Base-by-base conservation (phyloP, 2,113 vertebrate genomes). In the Phrynosoma blainvillii region DNA sequence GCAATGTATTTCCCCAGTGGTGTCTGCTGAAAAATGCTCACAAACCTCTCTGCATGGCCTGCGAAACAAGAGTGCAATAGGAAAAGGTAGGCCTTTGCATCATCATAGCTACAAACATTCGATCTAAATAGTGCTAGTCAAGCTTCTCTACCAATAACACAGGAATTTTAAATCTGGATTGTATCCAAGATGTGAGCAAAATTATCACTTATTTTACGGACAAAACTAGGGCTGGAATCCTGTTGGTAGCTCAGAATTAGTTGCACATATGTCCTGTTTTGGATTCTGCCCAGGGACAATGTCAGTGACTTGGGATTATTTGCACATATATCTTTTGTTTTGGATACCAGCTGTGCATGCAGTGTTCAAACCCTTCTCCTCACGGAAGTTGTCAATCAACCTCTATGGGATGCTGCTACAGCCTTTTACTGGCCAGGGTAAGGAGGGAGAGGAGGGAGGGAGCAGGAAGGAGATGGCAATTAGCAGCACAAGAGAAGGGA, bases 21-120 rank as follows among this genome's bases (percentile, higher is more conserved):
- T 0, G 98, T 98, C 91, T 95, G 97, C 95, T 96, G 94, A 93
- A 98, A 99, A 89, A 98, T 97, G 42, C 97, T 95, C 84, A 98
- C 92, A 78, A 98, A 96, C 90, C 97, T 97, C 84, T 89, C 62
- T 0, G 96, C 88, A 8, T 95, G 95, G 9, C 95, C 99, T 99
- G 88, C 52, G 93, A 59, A 85, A 86, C 0, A 6, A 79, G 76
- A 90, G 84, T 1, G 66, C 79, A 88, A 52, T 93, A 70, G 81
- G 20, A 18, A 79, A 80, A 59, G 2, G 25, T 1, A 30, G 68
- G 27, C 6, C 11, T 30, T 27, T 12, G 9, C 4, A 70, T 70
- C 23, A 70, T 14, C 59, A 62, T 62, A 18, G 59, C 59, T 62
- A 4, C 59, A 62, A 14, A 62, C 18, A 62, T 16, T 12, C 14